phyloP scores from a whole-genome alignment of 2,113 vertebrate genomes.

The Mormyrus iriodes region DNA sequence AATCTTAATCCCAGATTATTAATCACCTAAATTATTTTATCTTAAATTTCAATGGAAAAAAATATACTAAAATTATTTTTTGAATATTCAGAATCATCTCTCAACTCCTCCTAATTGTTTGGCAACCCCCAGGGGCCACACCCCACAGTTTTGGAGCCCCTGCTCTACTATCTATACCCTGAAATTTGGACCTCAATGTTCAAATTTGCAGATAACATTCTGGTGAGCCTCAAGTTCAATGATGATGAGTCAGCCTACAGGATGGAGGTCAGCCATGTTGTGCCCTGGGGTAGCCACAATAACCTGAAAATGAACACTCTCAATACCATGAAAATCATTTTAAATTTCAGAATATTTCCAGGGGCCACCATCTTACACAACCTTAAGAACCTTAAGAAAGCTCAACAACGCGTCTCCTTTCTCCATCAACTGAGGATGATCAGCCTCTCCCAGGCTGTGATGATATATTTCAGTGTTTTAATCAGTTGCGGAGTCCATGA shows the following conservation, averaged over 20 bases:
- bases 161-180: background rate
- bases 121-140: background rate
- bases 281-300: background rate
- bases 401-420: background rate
- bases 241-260: background rate
- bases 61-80: background rate
- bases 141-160: background rate
- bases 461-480: background rate
- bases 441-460: background rate
- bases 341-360: background rate
- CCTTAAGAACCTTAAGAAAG: background rate
- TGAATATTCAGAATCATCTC: background rate
- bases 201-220: background rate
- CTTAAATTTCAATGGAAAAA: background rate
- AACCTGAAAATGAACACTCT: background rate
- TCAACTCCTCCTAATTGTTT: background rate
- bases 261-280: background rate
- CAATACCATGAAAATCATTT: background rate
- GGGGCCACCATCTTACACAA: background rate
- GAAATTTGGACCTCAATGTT: background rate
- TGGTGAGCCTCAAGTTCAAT: background rate
- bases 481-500: background rate
- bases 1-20: background rate
- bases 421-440: background rate
- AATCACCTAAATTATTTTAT: background rate